Base-by-base conservation (phyloP, 2,888 invertebrate species). In the Leptopilina syphax region DNA sequence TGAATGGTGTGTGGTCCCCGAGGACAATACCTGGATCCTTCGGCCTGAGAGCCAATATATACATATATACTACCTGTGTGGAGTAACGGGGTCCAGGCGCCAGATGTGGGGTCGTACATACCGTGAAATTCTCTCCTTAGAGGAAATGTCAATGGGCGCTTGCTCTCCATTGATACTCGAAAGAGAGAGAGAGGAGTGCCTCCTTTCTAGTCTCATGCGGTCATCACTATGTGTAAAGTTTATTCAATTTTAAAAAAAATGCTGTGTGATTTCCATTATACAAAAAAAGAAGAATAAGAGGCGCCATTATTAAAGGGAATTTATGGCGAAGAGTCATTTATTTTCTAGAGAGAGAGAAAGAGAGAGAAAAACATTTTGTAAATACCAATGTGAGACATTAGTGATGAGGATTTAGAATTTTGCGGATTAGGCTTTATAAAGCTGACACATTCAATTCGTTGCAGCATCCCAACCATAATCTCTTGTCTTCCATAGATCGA, bases 91-190 rank as follows among this genome's bases (percentile, higher is more conserved):
- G 10, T 41, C 13, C 57, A 73, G 73, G 73, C 54, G 65, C 65
- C 65, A 65, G 34, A 65, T 65, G 65, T 65, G 27, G 65, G 34
- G 34, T 73, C 41, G 73, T 73, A 73, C 54, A 73, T 73, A 73
- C 73, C 73, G 57, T 73, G 73, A 73, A 73, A 27, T 34, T 57
- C n/a, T 73, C 73, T n/a, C 12, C 47, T 57, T 3, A 34, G 13
- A 73, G 57, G 73, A 73, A 73, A 73, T 73, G 73, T 73, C 73
- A 73, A 73, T 73, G 73, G 73, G 73, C 73, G 57, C 57, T 41
- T 60, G 57, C 73, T 60, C 57, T 57, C 73, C 73, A 73, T 73
- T 73, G 73, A 73, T 73, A 41, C 73, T 57, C 27, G 57, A 41
- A 54, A 34, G 54, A 34, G 34, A 44, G 44, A 7, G 6, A 44